These are phyloP conservation scores for Origma solitaria DNA, from an alignment of 2,113 vertebrate genomes.

Conservation along the genomic window DNA sequence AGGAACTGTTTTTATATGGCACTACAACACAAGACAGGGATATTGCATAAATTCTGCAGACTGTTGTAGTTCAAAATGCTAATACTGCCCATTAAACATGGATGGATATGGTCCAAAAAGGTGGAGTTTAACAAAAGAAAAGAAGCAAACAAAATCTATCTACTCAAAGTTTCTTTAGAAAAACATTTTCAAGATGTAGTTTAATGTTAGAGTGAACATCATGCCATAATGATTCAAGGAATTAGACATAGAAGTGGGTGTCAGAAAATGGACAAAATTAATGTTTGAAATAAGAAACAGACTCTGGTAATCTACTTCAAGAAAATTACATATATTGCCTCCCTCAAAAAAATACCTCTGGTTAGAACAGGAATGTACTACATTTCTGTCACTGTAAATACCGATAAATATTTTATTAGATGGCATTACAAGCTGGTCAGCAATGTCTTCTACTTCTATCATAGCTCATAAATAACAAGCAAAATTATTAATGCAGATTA, in stretches of 20 bases:
- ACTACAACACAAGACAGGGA: neutral
- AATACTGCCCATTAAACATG: neutral
- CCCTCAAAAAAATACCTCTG: neutral
- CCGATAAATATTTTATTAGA: neutral
- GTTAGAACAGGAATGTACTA: neutral
- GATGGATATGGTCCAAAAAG: neutral
- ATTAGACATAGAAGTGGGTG: neutral
- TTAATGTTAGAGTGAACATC: neutral
- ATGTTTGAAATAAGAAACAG: neutral
- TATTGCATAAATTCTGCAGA: neutral
- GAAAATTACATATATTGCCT: neutral
- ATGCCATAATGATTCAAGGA: neutral
- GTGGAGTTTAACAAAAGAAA: neutral
- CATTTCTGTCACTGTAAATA: neutral
- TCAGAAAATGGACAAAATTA: neutral
- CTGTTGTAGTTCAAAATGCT: constrained; percentile 31
- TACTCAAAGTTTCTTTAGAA: neutral
- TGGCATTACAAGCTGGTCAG: neutral
- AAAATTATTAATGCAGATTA: neutral
- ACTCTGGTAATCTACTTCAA: neutral
- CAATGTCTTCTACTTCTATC: neutral
- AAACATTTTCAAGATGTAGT: neutral
- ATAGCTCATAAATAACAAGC: neutral
- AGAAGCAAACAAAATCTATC: neutral
- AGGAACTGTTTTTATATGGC: neutral